phyloP scores from a whole-genome alignment of 2,888 invertebrate species.

The Archaeoteleia sp. region DNA sequence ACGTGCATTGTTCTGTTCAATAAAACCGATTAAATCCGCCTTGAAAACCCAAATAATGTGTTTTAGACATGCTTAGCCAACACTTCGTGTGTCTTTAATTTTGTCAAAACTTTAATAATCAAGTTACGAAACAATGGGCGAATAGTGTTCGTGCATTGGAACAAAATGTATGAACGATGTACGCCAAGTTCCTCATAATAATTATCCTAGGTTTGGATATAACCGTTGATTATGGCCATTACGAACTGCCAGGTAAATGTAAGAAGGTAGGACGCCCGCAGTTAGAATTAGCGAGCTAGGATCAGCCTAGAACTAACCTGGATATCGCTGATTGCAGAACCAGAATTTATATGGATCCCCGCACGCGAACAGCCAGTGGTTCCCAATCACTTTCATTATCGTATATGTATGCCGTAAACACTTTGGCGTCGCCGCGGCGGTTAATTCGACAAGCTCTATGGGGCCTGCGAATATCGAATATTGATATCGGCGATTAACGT shows the following conservation, averaged over 20 bases:
- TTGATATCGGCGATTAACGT: constrained; percentile 65
- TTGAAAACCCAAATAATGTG: too few relatives aligned
- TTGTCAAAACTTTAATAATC: background rate
- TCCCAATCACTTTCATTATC: constrained; percentile 61
- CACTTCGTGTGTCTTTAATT: too few relatives aligned
- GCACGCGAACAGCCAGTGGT: constrained; percentile 72
- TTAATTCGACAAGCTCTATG: constrained; percentile 49
- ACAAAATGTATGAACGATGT: constrained; percentile 26
- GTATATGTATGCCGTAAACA: constrained; percentile 51
- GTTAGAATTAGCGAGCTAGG: constrained; percentile 71
- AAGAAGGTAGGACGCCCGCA: constrained; percentile 66
- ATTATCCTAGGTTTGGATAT: constrained; percentile 70
- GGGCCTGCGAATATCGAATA: constrained; percentile 54
- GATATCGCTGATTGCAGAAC: constrained; percentile 74
- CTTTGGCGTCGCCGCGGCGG: constrained; percentile 54
- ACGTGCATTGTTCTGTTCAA: too few relatives aligned
- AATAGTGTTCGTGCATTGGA: constrained; percentile 22
- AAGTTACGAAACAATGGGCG: constrained; percentile 23
- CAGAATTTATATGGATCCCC: constrained; percentile 74
- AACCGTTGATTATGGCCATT: constrained; percentile 74
- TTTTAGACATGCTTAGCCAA: too few relatives aligned
- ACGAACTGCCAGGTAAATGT: constrained; percentile 72
- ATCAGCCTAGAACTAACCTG: constrained; percentile 73
- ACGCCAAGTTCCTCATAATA: constrained; percentile 63
- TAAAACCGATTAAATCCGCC: too few relatives aligned